Conservation (phyloP, 2,113 vertebrate genomes). For the Eulacestoma nigropectus region DNA sequence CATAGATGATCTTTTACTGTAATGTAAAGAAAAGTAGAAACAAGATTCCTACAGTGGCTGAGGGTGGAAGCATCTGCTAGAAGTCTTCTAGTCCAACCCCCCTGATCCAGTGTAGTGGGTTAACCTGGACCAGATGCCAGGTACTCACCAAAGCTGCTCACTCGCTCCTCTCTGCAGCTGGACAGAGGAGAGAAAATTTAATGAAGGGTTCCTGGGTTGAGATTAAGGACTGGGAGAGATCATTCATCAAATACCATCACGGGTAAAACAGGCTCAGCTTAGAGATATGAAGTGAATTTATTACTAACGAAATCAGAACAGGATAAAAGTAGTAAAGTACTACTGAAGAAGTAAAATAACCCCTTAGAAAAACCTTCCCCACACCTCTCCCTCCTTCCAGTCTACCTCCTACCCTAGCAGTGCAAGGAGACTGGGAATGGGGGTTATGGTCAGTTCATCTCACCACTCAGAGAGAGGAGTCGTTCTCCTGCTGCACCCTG, state of each 20-base stretch:
- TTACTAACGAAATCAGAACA: background rate
- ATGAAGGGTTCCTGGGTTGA: background rate
- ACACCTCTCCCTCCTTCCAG: background rate
- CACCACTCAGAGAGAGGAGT: background rate
- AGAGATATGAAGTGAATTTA: background rate
- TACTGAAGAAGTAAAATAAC: background rate
- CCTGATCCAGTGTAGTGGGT: background rate
- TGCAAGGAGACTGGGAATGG: background rate
- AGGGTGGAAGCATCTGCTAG: background rate
- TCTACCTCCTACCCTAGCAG: background rate
- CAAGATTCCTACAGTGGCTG: background rate
- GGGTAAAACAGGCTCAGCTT: background rate
- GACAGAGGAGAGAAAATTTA: background rate
- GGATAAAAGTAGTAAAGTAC: too few relatives aligned
- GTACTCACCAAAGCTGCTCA: background rate
- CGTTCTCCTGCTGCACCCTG: background rate
- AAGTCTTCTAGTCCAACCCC: background rate
- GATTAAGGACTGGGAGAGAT: background rate
- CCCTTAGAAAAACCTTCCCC: background rate
- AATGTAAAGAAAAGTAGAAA: background rate
- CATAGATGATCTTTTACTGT: background rate
- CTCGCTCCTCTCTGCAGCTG: background rate
- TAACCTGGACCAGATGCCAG: background rate
- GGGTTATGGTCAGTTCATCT: background rate
- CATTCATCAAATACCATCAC: background rate